Evolutionary conservation across 2,888 invertebrate species (phyloP).

Genomic region (Camptogramma bilineatum): DNA sequence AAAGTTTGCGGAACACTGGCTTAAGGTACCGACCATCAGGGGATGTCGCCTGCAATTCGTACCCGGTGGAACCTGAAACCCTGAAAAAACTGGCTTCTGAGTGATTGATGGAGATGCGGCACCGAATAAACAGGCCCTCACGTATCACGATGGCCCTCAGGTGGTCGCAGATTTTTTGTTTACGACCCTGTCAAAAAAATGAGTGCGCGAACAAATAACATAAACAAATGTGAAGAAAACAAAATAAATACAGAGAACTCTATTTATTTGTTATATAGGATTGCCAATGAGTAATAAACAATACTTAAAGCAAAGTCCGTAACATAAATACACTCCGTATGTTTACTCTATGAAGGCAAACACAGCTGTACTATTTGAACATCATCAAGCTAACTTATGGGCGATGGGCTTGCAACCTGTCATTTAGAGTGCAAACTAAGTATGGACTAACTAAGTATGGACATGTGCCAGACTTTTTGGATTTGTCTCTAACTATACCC

Average conservation of each 20-base stretch:
- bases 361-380: too few relatives aligned
- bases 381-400: too few relatives aligned
- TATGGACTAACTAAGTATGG: too few relatives aligned
- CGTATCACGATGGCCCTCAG: conserved; percentile 69
- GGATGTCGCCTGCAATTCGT: conserved; percentile 60
- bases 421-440: too few relatives aligned
- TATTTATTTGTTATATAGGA: neutral
- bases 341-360: too few relatives aligned
- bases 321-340: too few relatives aligned
- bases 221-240: neutral
- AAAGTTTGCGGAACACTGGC: too few relatives aligned
- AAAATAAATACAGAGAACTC: neutral
- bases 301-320: too few relatives aligned
- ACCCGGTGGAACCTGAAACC: conserved; percentile 62
- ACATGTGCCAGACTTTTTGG: too few relatives aligned
- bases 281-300: too few relatives aligned
- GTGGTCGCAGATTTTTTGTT: conserved; percentile 65
- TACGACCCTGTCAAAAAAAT: conserved; percentile 38
- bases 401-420: too few relatives aligned
- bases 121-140: conserved; percentile 74
- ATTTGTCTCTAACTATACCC: too few relatives aligned
- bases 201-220: conserved; percentile 1
- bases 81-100: conserved; percentile 69
- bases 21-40: conserved; percentile 47
- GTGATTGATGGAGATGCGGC: conserved; percentile 79